These are phyloP conservation scores for Phenacoccus solenopsis DNA, from an alignment of 1,140 invertebrate genomes.

Conservation along the genomic window DNA sequence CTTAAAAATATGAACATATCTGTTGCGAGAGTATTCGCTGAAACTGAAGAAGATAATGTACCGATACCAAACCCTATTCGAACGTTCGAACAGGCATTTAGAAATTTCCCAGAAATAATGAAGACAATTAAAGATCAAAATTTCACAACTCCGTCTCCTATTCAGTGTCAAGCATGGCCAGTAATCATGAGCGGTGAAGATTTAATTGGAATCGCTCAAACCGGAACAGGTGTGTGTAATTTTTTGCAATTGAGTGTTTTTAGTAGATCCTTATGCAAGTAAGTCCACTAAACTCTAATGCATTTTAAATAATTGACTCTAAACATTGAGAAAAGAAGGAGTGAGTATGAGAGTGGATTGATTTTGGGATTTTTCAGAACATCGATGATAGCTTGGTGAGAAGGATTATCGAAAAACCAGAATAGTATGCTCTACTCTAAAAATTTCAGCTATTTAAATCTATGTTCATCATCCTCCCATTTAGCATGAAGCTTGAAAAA, in stretches of 20 bases:
- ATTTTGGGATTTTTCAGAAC: too few species aligned
- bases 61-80: slow-evolving; percentile 68
- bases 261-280: background rate
- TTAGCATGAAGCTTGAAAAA: too few species aligned
- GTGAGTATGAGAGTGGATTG: too few species aligned
- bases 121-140: slow-evolving; percentile 66
- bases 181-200: slow-evolving; percentile 70
- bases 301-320: too few species aligned
- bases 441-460: too few species aligned
- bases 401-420: too few species aligned
- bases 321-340: too few species aligned
- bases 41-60: slow-evolving; percentile 28
- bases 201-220: slow-evolving; percentile 87
- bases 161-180: slow-evolving; percentile 84
- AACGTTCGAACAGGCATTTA: slow-evolving; percentile 75
- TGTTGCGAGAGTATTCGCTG: slow-evolving; percentile 39
- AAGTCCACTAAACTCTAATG: background rate
- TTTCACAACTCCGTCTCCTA: slow-evolving; percentile 75
- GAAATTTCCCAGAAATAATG: slow-evolving; percentile 65
- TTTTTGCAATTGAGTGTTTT: slow-evolving; percentile 25
- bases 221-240: slow-evolving; percentile 66
- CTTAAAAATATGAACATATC: slow-evolving; percentile 56
- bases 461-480: too few species aligned
- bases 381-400: too few species aligned
- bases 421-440: too few species aligned